phyloP scores from a whole-genome alignment of 2,113 vertebrate genomes.

The Indicator indicator region DNA sequence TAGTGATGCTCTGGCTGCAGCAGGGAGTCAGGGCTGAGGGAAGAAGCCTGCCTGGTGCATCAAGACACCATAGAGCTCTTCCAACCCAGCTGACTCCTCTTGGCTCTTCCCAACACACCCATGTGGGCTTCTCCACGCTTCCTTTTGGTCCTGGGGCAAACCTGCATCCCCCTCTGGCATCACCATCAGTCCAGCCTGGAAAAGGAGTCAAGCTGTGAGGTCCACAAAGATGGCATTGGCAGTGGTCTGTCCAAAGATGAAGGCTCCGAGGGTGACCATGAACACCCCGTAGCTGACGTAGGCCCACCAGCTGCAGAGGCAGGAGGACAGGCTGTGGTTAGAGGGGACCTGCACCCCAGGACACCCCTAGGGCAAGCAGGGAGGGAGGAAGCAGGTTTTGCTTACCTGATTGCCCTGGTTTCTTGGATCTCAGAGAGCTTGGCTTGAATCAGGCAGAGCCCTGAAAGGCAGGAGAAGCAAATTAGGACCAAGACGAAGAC shows the following conservation, averaged over 20 bases:
- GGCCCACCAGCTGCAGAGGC: conserved; percentile 85
- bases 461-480: conserved; percentile 65
- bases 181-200: not conserved
- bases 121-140: not conserved
- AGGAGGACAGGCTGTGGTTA: not conserved
- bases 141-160: not conserved
- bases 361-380: not conserved
- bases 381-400: not conserved
- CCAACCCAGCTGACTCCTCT: not conserved
- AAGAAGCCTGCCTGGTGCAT: not conserved
- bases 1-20: conserved; percentile 11
- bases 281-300: conserved; percentile 83
- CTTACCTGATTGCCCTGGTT: conserved; percentile 84
- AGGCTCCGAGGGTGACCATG: conserved; percentile 85
- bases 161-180: not conserved
- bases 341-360: not conserved
- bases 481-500: not conserved
- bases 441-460: conserved; percentile 91
- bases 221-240: conserved; percentile 83
- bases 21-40: not conserved
- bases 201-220: conserved; percentile 69
- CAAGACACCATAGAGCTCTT: not conserved
- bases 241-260: conserved; percentile 90
- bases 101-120: not conserved
- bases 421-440: conserved; percentile 93